Base-by-base conservation (phyloP, 1,140 invertebrate species). In the Heterodera schachtii region DNA sequence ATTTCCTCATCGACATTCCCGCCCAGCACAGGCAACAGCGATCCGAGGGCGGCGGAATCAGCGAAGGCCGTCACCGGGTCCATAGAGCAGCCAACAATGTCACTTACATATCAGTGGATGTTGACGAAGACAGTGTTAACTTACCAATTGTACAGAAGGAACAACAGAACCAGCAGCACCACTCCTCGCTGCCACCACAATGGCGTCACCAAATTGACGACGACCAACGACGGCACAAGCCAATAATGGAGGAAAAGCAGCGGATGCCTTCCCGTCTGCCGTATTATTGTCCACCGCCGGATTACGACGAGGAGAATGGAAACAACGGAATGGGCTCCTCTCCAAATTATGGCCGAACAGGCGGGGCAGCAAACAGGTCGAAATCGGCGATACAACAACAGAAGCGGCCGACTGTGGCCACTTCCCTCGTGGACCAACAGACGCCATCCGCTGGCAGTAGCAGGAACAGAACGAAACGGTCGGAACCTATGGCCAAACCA, bases 11-110 rank as follows among this genome's bases (percentile, higher is more conserved):
- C 57, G 57, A 16, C 57, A 64, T 64, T 19, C 57, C 57, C 19
- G 57, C 47, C 70, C 64, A 78, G 74, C 76, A 79, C 80, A 69
- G 64, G 57, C 52, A 71, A 43, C 31, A 79, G 49, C 60, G 70
- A 46, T 74, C 77, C 44, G 78, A 47, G n/a, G 81, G 75, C 21
- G 44, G 41, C 19, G 76, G 52, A 44, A 57, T n/a, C 64, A 75
- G 73, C 46, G 70, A 80, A 41, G 79, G 73, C 75, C 75, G 47
- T 83, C 47, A 79, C 67, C 52, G 71, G 43, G 85, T 85, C 47
- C 84, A 82, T 67, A 77, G 81, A 31, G 78, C 84, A 21, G 49
- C 84, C 11, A 86, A 85, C 60, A 86, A 85, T 76, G 84, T 85
- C 43, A 85, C 84, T 9, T 85, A 85, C 78, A 79, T 85, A 41